phyloP scores from a whole-genome alignment of 1,140 invertebrate species.

The Papilio polytes region DNA sequence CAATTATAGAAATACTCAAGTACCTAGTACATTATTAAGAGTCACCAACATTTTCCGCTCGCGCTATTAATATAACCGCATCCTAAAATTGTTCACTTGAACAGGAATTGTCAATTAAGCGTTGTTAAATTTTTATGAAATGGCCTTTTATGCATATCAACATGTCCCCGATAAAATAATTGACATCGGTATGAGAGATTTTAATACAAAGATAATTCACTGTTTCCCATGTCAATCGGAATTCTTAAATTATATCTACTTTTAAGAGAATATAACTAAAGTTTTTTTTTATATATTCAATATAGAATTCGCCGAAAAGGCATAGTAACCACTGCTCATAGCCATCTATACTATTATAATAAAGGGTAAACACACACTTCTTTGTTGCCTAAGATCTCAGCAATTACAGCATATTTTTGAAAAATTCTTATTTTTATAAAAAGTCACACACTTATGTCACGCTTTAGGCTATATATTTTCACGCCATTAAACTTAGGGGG shows the following conservation, averaged over 20 bases:
- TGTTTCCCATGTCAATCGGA: constrained; percentile 15
- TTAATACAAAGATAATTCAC: constrained; percentile 21
- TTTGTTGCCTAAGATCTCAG: too few relatives aligned
- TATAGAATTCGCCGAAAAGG: too few relatives aligned
- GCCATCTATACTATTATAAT: too few relatives aligned
- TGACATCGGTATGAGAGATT: constrained; percentile 34
- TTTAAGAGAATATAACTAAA: background rate
- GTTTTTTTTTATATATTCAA: too few relatives aligned
- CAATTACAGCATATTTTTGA: too few relatives aligned
- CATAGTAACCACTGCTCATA: too few relatives aligned
- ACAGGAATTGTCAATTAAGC: constrained; percentile 41
- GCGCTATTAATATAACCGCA: constrained; percentile 13
- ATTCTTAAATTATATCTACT: background rate
- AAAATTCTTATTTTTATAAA: too few relatives aligned
- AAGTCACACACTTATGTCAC: too few relatives aligned
- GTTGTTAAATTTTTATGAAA: constrained; percentile 40
- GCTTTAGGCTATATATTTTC: too few relatives aligned
- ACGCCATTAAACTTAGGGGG: too few relatives aligned
- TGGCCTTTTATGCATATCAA: constrained; percentile 39
- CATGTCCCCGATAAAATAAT: constrained; percentile 40
- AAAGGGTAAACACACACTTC: too few relatives aligned
- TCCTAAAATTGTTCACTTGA: constrained; percentile 26
- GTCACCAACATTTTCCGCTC: background rate
- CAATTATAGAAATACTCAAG: too few relatives aligned
- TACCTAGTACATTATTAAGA: background rate